Conservation (phyloP, 2,888 invertebrate genomes). For the Callimorpha dominula region DNA sequence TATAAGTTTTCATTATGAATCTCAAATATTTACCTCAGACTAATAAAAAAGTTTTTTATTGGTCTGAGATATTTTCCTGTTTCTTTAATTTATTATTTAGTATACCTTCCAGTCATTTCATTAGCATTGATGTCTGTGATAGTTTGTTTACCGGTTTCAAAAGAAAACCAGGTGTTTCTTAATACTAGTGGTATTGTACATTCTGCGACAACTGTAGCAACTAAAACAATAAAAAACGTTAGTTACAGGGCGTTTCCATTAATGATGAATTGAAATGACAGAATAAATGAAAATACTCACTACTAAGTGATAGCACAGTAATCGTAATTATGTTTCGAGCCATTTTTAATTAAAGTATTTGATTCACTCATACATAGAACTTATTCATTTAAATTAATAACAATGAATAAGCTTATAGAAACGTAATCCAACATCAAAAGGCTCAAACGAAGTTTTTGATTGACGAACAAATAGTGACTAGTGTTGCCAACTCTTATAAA, state of each 20-base stretch:
- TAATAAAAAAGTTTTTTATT: background rate
- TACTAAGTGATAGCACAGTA: conserved; percentile 50
- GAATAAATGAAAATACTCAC: conserved; percentile 49
- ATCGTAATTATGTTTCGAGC: conserved; percentile 41
- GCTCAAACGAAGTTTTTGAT: conserved; percentile 10
- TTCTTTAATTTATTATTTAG: background rate
- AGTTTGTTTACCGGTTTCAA: conserved; percentile 94
- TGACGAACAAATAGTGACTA: no score
- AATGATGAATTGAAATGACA: conserved; percentile 37
- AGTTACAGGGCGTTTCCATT: conserved; percentile 72
- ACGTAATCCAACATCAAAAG: background rate
- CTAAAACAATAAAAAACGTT: conserved; percentile 62
- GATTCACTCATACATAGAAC: conserved; percentile 41
- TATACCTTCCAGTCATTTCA: conserved; percentile 89
- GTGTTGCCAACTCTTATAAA: no score
- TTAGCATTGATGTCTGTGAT: conserved; percentile 93
- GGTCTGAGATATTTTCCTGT: no score
- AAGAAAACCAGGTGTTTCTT: conserved; percentile 96
- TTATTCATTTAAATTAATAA: background rate
- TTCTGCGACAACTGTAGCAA: conserved; percentile 68
- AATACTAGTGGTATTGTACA: conserved; percentile 93
- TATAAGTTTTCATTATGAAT: background rate
- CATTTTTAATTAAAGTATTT: conserved; percentile 51
- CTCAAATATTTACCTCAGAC: background rate
- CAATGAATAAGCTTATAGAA: background rate